Conservation (phyloP, 2,888 invertebrate genomes). For the Leucoptera coffeella region DNA sequence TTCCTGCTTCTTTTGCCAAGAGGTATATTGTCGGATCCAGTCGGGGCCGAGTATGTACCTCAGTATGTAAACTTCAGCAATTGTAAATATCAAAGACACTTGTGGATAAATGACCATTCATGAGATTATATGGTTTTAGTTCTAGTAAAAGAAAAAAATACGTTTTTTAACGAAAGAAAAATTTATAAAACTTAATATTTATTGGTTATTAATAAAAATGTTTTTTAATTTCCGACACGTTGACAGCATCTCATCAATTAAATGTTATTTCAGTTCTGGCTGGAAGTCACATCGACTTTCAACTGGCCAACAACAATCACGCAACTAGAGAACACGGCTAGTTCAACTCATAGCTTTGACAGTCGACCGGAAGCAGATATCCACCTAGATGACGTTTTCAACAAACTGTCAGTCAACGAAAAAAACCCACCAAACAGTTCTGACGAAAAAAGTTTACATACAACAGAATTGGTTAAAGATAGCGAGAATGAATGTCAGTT, state of each 20-base stretch:
- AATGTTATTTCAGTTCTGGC: constrained; percentile 27
- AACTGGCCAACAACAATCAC: constrained; percentile 56
- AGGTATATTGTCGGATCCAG: constrained; percentile 56
- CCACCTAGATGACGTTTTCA: constrained; percentile 20
- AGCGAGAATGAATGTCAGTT: constrained; percentile 11
- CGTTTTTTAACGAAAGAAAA: too few species aligned
- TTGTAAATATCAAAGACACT: too few species aligned
- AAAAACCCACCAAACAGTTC: neutral
- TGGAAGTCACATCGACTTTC: constrained; percentile 35
- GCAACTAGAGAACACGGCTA: constrained; percentile 48
- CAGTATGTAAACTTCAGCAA: too few species aligned
- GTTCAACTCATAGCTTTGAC: constrained; percentile 52
- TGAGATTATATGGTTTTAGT: too few species aligned
- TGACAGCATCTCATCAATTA: too few species aligned
- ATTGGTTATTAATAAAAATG: too few species aligned
- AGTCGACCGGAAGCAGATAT: constrained; percentile 58
- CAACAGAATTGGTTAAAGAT: neutral
- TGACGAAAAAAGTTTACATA: neutral
- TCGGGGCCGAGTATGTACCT: constrained; percentile 66
- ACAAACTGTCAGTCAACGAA: constrained; percentile 5
- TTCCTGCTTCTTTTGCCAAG: constrained; percentile 59
- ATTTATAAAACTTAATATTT: too few species aligned
- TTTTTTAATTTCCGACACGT: too few species aligned
- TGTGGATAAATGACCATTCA: too few species aligned
- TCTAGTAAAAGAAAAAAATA: too few species aligned